phyloP scores from a whole-genome alignment of 2,888 invertebrate genomes.

The Euclidia mi region DNA sequence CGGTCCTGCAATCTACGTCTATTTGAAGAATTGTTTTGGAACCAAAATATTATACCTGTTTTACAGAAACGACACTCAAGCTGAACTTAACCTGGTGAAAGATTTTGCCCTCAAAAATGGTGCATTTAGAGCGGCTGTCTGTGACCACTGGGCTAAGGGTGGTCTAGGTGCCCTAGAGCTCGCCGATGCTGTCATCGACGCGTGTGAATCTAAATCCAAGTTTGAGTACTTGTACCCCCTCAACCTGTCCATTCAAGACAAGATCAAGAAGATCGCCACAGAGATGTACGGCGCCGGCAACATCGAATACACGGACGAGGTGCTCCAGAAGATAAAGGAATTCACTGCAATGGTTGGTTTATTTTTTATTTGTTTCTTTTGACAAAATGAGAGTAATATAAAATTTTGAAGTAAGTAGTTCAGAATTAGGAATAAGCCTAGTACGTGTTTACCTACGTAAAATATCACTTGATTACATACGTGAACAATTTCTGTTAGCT shows the following conservation, averaged over 20 bases:
- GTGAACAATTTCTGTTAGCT: no score
- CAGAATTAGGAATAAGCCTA: no score
- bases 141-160: constrained; percentile 97
- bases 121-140: constrained; percentile 96
- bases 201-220: constrained; percentile 91
- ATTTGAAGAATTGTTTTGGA: no score
- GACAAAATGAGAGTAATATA: no score
- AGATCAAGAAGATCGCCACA: constrained; percentile 96
- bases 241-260: constrained; percentile 93
- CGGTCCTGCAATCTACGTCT: no score
- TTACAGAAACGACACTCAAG: constrained; percentile 95
- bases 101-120: constrained; percentile 93
- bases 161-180: constrained; percentile 96
- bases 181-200: constrained; percentile 96
- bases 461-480: no score
- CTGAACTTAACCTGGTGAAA: constrained; percentile 95
- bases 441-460: no score
- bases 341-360: constrained; percentile 93
- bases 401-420: no score
- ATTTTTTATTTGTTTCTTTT: background rate
- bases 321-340: constrained; percentile 92
- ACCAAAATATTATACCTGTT: no score
- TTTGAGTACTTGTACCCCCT: constrained; percentile 94
- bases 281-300: constrained; percentile 99
- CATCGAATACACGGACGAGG: constrained; percentile 93